These are phyloP conservation scores for Hoplodrina ambigua DNA, from an alignment of 2,888 invertebrate species.

Conservation along the genomic window DNA sequence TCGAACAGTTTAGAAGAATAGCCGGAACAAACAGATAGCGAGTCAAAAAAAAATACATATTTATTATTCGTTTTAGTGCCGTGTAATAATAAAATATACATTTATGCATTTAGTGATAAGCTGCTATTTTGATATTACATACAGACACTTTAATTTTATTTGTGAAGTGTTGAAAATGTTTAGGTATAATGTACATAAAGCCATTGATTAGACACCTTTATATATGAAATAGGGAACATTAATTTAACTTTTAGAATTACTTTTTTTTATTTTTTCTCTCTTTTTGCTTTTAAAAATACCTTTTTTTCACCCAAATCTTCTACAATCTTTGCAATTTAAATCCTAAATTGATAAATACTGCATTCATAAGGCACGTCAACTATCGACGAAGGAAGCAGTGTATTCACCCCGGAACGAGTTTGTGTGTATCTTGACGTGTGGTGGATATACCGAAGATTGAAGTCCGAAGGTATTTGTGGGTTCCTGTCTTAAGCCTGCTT, in stretches of 20 bases:
- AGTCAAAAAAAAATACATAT: no score
- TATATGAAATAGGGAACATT: no score
- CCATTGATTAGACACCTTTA: no score
- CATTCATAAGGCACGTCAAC: constrained; percentile 29
- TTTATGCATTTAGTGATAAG: no score
- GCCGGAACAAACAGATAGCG: no score
- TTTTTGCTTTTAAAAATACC: constrained; percentile 12
- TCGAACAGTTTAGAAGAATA: no score
- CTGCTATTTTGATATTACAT: no score
- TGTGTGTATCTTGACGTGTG: constrained; percentile 27
- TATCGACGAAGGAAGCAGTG: constrained; percentile 19
- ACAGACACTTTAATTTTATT: no score
- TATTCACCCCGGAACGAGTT: constrained; percentile 32
- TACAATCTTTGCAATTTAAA: constrained; percentile 40
- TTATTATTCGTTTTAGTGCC: no score
- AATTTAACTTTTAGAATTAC: constrained; percentile 18
- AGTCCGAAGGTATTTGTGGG: neutral
- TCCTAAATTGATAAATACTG: constrained; percentile 48
- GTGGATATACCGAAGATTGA: constrained; percentile 10
- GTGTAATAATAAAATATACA: no score
- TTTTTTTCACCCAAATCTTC: constrained; percentile 14
- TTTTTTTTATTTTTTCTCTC: constrained; percentile 12
- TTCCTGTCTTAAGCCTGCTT: neutral
- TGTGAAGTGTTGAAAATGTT: no score
- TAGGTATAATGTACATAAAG: no score